Conservation (phyloP, 2,797 vertebrate genomes). For the Alcedo quadribrachys region DNA sequence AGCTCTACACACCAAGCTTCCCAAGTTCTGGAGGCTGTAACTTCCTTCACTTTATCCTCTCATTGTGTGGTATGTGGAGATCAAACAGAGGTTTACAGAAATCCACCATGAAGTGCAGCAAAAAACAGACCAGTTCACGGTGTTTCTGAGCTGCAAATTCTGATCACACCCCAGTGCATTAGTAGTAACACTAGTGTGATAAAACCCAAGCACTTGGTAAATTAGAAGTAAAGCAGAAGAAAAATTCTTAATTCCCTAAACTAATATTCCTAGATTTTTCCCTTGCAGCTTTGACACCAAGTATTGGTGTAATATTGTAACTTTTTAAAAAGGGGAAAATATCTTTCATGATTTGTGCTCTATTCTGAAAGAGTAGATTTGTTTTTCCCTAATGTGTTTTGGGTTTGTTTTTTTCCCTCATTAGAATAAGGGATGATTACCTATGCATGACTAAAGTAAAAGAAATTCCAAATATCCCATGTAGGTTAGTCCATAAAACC, state of each 20-base stretch:
- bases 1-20: background rate
- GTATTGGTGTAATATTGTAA: background rate
- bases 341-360: background rate
- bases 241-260: background rate
- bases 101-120: background rate
- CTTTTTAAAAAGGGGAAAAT: background rate
- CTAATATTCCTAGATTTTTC: background rate
- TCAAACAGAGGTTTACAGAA: background rate
- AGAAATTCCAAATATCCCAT: background rate
- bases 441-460: background rate
- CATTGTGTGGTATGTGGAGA: background rate
- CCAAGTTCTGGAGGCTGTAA: background rate
- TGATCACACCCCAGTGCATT: background rate
- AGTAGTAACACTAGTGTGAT: background rate
- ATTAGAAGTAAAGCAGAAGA: background rate
- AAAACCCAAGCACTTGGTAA: background rate
- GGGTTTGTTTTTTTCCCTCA: background rate
- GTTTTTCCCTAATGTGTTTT: background rate
- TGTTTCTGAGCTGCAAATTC: background rate
- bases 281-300: background rate
- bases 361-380: background rate
- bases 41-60: background rate
- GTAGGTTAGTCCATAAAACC: background rate
- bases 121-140: background rate
- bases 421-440: background rate